Conservation (phyloP, 30 jellyfish, hydroid and myxozoan genomes). For the Cassiopea xamachana region DNA sequence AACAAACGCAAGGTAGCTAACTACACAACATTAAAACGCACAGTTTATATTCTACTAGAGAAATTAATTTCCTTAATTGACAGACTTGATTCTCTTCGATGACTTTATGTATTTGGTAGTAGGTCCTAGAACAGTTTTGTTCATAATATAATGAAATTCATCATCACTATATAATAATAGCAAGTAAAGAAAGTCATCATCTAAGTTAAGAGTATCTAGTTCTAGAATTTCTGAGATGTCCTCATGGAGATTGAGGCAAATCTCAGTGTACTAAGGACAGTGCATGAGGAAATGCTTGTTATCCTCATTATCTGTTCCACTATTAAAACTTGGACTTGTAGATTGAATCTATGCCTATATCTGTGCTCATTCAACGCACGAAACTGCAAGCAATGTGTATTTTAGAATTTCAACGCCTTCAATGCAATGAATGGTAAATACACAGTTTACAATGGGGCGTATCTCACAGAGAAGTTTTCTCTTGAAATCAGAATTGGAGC, state of each 20-base stretch:
- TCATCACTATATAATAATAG: neutral
- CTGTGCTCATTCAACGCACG: slow-evolving; percentile 4
- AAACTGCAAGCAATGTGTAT: slow-evolving; percentile 24
- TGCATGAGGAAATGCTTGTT: neutral
- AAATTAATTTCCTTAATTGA: too few species aligned
- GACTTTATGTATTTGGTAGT: neutral
- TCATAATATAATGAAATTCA: neutral
- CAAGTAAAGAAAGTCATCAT: neutral
- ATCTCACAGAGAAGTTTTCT: neutral
- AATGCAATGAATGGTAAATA: neutral
- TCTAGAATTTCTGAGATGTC: neutral
- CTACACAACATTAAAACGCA: too few species aligned
- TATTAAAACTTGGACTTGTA: neutral
- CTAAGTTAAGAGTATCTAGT: neutral
- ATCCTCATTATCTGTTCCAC: neutral
- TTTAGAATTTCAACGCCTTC: slow-evolving; percentile 35
- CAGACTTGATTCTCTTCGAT: too few species aligned
- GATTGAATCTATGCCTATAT: neutral
- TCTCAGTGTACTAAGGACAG: neutral
- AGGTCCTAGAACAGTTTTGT: neutral
- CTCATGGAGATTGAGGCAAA: neutral
- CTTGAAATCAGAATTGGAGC: neutral
- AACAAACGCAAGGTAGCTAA: too few species aligned
- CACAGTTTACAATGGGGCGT: neutral
- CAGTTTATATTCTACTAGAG: too few species aligned